Base-by-base conservation (phyloP, 1,140 invertebrate species). In the Bombus ignitus region DNA sequence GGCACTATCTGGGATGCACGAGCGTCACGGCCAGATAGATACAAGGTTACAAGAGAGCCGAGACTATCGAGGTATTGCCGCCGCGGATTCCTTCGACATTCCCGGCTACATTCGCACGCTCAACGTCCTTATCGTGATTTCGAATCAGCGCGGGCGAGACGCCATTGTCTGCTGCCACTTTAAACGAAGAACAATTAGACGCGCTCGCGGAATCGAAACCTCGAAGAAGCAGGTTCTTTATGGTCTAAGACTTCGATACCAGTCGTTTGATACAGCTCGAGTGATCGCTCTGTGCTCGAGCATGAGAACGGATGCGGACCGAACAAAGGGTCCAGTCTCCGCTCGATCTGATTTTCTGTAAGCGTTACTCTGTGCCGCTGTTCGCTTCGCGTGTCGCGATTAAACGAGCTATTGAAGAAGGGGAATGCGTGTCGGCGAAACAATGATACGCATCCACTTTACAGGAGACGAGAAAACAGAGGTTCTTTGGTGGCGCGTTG, bases 301-400 rank as follows among this genome's bases (percentile, higher is more conserved):
- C 37, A 79, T 88, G 87, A 73, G 89, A 90, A 84, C 85, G 85
- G 79, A 87, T 73, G 71, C 39, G 35, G 25, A 66, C 35, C 13
- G 59, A 90, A 86, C 68, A 87, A 86, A 89, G 75, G 32, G 85
- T 66, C 59, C 42, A 59, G 39, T 75, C 59, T 66, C 32, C 57
- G 42, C 62, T n/a, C 72, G 72, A 76, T 83, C 32, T 44, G 72
- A 83, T 47, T 75, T 65, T 75, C 57, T 35, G 74, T n/a, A 59
- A 76, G 74, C 53, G 35, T 32, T 53, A 35, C 73, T 35, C 73
- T 35, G 42, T 5, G 15, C 44, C 53, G 35, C 35, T 76, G 74
- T 35, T 57, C 74, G 44, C 74, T 25, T 78, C 76, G 57, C 12
- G 74, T 78, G 76, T 74, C 80, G 32, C 37, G 81, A 75, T 82